These are phyloP conservation scores for Otolemur garnettii DNA, from an alignment of 2,113 vertebrate species.

Conservation along the genomic window DNA sequence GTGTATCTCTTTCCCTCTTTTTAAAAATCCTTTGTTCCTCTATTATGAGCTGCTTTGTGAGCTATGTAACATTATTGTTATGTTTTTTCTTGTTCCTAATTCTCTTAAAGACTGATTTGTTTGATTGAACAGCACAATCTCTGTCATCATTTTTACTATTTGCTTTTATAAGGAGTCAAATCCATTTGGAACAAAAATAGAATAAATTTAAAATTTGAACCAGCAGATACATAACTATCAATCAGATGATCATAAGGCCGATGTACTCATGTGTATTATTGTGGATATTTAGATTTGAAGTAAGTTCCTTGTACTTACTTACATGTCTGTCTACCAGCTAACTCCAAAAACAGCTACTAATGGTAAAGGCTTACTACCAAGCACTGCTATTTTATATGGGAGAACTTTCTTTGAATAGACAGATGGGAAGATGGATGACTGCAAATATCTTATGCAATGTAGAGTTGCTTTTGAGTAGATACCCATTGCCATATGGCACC, in stretches of 20 bases:
- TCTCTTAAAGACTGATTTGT: neutral
- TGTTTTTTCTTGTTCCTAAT: conserved; percentile 44
- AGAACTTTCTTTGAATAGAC: neutral
- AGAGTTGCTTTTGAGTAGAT: conserved; percentile 9
- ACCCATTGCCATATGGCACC: neutral
- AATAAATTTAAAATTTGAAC: conserved; percentile 20
- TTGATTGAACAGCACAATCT: neutral
- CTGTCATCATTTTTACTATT: neutral
- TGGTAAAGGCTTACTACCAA: neutral
- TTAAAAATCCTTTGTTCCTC: neutral
- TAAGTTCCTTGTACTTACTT: conserved; percentile 22
- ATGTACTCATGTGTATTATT: neutral
- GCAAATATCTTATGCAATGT: neutral
- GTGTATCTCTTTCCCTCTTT: neutral
- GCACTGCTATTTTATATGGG: neutral
- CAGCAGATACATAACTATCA: neutral
- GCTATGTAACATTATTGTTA: neutral
- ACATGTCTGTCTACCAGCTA: neutral
- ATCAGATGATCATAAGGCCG: neutral
- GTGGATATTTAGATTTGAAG: neutral
- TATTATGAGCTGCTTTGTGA: neutral
- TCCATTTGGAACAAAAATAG: conserved; percentile 19
- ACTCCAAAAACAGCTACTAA: neutral
- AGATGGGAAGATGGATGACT: neutral
- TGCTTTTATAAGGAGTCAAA: neutral